Base-by-base conservation (phyloP, 2,888 invertebrate species). In the Nasonovia ribisnigri region DNA sequence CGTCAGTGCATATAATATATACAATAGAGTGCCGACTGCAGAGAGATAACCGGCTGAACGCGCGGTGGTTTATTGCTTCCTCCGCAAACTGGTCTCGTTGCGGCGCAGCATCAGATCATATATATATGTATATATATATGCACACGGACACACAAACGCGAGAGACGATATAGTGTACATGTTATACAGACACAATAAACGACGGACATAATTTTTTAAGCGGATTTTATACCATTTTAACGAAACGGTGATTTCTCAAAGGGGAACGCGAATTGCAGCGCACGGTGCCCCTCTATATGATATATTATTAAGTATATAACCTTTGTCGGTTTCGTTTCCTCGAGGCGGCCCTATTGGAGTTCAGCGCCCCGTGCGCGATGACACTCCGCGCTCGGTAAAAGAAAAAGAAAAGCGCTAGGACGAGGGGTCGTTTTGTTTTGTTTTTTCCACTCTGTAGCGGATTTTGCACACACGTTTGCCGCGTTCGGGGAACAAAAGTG, bases 21-120 rank as follows among this genome's bases (percentile, higher is more conserved):
- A 93, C 46, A 90, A 88, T 92, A 87, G 86, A 93, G 93, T 90
- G 86, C 90, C 48, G 93, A 90, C 86, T 87, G 86, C 90, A 48
- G 93, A 90, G 90, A 90, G 93, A 93, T 93, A 93, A 93, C 93
- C 93, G 93, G 93, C 93, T 93, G 93, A 67, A 93, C 93, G 93
- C 90, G 93, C 60, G 13, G 93, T 93, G 93, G 93, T 93, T 93
- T 93, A 93, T 93, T 93, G 90, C 93, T 93, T 93, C 93, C 93
- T 93, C 90, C 84, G 86, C 90, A 93, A 93, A 93, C 93, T 93
- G 93, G 93, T 93, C 67, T 57, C 54, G 92, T 48, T 29, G 60
- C 60, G 60, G 26, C 24, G 48, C 77, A 89, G 89, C 88, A 57
- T 89, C 89, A n/a, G 46, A 92, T 92, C 91, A 43, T 42, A n/a